A percentile compares a stretch with the other conserved stretches of the same genome.
phyloP scores from a whole-genome alignment of 2,888 invertebrate species.

The Nephrotoma flavescens region DNA sequence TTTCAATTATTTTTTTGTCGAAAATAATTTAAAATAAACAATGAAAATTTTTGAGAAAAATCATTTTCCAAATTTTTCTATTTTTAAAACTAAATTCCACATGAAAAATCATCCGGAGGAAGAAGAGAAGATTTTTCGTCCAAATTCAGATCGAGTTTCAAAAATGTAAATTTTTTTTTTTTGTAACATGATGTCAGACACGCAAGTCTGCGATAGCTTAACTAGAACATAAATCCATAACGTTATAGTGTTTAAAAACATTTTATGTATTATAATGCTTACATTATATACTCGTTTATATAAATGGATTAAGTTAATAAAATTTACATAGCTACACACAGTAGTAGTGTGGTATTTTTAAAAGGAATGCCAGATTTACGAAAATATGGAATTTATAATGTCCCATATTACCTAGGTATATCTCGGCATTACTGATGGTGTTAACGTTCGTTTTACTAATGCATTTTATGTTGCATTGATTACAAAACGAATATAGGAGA shows the following conservation, averaged over 20 bases:
- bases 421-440: neutral
- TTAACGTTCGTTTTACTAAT: neutral
- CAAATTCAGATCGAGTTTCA: neutral
- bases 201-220: neutral
- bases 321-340: neutral
- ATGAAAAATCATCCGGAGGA: neutral
- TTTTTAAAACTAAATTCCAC: neutral
- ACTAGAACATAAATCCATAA: neutral
- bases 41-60: neutral
- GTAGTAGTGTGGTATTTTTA: neutral
- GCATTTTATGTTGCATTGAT: neutral
- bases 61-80: neutral
- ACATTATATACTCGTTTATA: neutral
- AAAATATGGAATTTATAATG: neutral
- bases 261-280: neutral
- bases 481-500: neutral
- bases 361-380: neutral
- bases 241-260: neutral
- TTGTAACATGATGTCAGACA: neutral
- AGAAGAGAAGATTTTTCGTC: neutral
- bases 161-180: neutral
- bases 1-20: neutral
- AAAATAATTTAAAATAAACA: neutral
- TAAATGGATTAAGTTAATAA: neutral
- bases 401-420: neutral